Conservation (phyloP, 2,113 vertebrate species). For the Sceloporus undulatus region DNA sequence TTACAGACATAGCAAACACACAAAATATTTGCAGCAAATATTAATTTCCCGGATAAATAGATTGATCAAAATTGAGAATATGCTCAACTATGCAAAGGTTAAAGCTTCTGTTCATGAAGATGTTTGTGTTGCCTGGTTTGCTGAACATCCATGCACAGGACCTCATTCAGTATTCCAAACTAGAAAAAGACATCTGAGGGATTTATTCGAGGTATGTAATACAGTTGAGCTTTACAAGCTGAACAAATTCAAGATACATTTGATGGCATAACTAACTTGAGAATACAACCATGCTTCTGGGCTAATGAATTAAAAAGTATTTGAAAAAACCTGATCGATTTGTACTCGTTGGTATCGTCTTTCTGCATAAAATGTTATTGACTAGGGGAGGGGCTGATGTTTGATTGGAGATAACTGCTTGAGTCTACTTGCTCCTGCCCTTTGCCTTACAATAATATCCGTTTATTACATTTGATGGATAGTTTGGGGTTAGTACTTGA, state of each 20-base stretch:
- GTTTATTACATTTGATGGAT: background rate
- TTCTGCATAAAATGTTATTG: background rate
- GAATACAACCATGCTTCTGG: background rate
- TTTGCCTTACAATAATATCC: background rate
- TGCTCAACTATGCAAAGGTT: background rate
- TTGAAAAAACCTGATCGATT: background rate
- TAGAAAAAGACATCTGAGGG: background rate
- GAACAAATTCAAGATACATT: background rate
- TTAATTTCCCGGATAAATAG: no score
- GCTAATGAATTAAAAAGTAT: background rate
- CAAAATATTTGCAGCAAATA: background rate
- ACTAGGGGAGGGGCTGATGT: rapidly evolving
- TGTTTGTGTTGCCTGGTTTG: background rate
- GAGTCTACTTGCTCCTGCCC: background rate
- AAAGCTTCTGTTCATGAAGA: background rate
- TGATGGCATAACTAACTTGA: background rate
- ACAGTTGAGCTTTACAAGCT: background rate
- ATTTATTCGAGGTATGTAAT: background rate
- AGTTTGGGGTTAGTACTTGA: background rate
- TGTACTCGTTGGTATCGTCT: background rate
- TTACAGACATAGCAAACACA: background rate
- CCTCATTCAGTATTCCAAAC: background rate
- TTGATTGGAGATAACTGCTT: background rate
- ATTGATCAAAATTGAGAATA: background rate
- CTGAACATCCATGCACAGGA: background rate